phyloP scores from a whole-genome alignment of 2,797 vertebrate species.

The Triplophysa yarkandensis region DNA sequence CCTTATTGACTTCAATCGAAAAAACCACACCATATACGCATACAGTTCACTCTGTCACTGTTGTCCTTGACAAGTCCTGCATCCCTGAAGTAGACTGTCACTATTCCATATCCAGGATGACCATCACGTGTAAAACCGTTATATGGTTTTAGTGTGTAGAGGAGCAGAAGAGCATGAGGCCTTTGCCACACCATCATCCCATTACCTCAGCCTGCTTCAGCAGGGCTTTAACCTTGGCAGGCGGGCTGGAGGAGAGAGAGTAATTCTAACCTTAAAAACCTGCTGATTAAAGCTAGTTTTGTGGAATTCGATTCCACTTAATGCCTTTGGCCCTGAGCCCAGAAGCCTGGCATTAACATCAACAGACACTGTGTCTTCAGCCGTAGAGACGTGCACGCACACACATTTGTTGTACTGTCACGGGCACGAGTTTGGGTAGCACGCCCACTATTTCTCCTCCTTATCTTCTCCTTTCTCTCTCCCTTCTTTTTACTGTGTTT shows the following conservation, averaged over 20 bases:
- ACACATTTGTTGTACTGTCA: constrained; percentile 54
- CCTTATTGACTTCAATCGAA: background rate
- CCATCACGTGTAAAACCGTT: constrained; percentile 18
- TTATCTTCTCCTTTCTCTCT: constrained; percentile 47
- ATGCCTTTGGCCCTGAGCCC: constrained; percentile 92
- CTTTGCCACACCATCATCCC: constrained; percentile 48
- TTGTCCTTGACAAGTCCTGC: background rate
- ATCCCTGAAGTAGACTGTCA: background rate
- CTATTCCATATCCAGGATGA: constrained; percentile 29
- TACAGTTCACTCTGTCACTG: constrained; percentile 11
- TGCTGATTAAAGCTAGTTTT: constrained; percentile 99
- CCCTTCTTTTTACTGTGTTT: background rate
- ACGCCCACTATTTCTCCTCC: constrained; percentile 36
- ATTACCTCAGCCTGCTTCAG: constrained; percentile 48
- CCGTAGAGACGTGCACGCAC: constrained; percentile 64
- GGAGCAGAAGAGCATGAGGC: constrained; percentile 43
- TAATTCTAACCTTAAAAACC: constrained; percentile 99
- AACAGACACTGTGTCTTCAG: constrained; percentile 82
- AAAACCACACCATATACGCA: constrained; percentile 44
- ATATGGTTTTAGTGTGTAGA: constrained; percentile 34
- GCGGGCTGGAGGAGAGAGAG: constrained; percentile 89
- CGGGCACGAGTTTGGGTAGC: constrained; percentile 53
- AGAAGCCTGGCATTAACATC: constrained; percentile 90
- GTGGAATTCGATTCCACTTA: constrained; percentile 99
- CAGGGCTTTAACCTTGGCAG: constrained; percentile 95